Conservation (phyloP, 2,888 invertebrate genomes). For the Pachydiplax longipennis region DNA sequence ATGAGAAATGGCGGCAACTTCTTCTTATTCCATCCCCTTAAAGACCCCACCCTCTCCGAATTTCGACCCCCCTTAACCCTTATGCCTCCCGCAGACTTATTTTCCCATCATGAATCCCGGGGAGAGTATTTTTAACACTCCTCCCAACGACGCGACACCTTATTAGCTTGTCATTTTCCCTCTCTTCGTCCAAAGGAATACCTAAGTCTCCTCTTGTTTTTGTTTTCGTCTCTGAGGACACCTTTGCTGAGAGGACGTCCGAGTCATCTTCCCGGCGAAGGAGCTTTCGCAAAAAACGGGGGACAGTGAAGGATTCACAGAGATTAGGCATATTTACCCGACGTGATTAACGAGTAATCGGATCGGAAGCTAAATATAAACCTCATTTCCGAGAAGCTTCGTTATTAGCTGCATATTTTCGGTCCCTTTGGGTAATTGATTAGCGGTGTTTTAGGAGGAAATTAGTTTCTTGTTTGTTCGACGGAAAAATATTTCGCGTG, state of each 20-base stretch:
- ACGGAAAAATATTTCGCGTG: neutral
- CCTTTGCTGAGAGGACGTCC: neutral
- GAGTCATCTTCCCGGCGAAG: neutral
- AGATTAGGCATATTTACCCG: neutral
- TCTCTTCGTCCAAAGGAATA: neutral
- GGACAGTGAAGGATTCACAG: neutral
- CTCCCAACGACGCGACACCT: neutral
- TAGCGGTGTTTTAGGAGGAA: neutral
- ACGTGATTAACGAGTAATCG: neutral
- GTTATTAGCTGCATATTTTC: neutral
- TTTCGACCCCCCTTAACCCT: neutral
- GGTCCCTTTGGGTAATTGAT: neutral
- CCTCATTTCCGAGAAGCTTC: neutral
- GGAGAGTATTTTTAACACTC: neutral
- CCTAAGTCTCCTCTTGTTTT: neutral
- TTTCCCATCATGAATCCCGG: neutral
- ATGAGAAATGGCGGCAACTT: neutral
- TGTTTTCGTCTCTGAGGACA: neutral
- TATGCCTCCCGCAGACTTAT: neutral
- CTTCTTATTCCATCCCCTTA: neutral
- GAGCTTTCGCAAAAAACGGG: neutral
- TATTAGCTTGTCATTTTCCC: neutral
- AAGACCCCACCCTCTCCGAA: neutral
- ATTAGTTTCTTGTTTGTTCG: neutral
- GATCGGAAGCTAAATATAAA: neutral